A percentile compares a stretch with the other conserved stretches of the same genome.
phyloP scores from a whole-genome alignment of 2,888 invertebrate genomes.

The Conomelus anceps region DNA sequence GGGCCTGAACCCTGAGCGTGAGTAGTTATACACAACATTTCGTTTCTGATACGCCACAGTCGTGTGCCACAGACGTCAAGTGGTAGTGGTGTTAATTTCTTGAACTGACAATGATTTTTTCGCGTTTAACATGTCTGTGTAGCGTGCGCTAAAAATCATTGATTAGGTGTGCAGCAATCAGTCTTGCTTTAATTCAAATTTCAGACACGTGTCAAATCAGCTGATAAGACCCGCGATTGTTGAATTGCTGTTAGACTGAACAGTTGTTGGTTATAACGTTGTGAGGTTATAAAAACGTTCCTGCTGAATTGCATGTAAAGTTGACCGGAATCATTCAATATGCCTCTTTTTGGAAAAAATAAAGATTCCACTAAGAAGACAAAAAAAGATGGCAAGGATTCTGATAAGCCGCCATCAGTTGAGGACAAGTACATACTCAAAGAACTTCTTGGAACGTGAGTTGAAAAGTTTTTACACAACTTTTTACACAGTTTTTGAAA shows the following conservation, averaged over 20 bases:
- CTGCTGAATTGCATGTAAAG: neutral
- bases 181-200: no score
- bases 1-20: neutral
- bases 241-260: neutral
- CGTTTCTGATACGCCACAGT: neutral
- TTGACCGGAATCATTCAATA: conserved; percentile 41
- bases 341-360: conserved; percentile 82
- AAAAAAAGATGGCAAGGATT: conserved; percentile 72
- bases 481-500: neutral
- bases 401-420: conserved; percentile 67
- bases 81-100: neutral
- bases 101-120: neutral
- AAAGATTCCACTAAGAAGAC: conserved; percentile 79
- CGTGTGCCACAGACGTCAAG: neutral
- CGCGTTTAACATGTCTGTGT: neutral
- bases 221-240: neutral
- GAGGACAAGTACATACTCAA: conserved; percentile 87
- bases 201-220: neutral
- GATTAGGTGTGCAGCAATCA: neutral
- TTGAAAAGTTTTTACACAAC: conserved; percentile 33
- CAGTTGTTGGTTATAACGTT: no score
- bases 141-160: neutral
- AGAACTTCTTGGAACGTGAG: conserved; percentile 84
- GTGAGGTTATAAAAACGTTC: conserved; percentile 21
- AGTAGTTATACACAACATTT: neutral